A percentile compares a stretch with the other conserved stretches of the same genome.
Conservation (phyloP, 2,113 vertebrate species). For the Hystrix cristata region DNA sequence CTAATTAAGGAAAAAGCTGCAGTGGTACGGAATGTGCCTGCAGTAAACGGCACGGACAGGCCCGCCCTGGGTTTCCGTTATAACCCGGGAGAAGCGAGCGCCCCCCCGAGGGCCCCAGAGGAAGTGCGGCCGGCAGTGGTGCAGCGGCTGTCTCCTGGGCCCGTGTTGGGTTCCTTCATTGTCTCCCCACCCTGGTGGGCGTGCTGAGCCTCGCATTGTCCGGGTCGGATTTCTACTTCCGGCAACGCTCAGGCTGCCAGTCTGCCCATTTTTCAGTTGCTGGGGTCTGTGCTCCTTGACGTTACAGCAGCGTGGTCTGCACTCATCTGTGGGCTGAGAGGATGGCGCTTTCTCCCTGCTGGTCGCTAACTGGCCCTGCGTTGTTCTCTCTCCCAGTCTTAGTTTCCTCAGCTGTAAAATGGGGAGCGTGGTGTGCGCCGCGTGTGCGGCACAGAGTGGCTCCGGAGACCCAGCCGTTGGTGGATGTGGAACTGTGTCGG, state of each 20-base stretch:
- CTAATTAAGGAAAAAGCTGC: slow-evolving; percentile 10
- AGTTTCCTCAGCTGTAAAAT: background rate
- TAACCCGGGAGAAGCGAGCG: no score
- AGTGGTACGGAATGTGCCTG: background rate
- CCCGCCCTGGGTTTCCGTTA: slow-evolving; percentile 68
- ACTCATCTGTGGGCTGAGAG: background rate
- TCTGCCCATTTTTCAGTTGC: background rate
- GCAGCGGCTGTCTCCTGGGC: background rate
- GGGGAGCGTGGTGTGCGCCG: background rate
- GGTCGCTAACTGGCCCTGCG: background rate
- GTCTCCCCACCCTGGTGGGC: slow-evolving; percentile 48
- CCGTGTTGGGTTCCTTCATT: slow-evolving; percentile 57
- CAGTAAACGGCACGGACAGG: background rate
- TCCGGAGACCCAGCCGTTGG: background rate
- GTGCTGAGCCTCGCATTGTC: slow-evolving; percentile 40
- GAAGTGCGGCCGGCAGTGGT: no score
- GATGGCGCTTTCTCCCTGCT: background rate
- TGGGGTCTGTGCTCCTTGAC: background rate
- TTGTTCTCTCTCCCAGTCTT: background rate
- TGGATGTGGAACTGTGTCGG: background rate
- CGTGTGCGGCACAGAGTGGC: background rate
- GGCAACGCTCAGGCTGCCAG: background rate
- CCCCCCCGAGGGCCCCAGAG: no score
- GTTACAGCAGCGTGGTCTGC: background rate
- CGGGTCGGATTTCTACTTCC: background rate